A percentile compares a stretch with the other conserved stretches of the same genome.
Evolutionary conservation across 2,113 vertebrate genomes (phyloP).

Genomic region (Turnix velox): DNA sequence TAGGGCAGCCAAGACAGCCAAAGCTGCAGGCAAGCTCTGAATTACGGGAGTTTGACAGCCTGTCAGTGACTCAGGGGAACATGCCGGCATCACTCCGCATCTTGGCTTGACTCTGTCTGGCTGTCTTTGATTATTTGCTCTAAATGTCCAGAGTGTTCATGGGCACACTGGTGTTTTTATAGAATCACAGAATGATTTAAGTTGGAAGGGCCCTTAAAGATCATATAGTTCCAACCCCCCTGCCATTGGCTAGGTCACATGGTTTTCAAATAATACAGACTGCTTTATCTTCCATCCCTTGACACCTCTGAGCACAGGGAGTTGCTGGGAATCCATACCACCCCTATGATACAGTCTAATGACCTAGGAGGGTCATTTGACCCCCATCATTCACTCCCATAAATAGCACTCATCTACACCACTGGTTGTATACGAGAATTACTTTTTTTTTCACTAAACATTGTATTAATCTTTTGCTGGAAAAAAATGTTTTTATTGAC

Average conservation of each 20-base stretch:
- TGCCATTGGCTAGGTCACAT: not conserved
- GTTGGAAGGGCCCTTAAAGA: not conserved
- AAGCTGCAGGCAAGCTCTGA: not conserved
- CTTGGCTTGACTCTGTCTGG: not conserved
- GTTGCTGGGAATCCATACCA: not conserved
- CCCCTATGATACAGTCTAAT: not conserved
- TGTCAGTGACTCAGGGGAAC: not conserved
- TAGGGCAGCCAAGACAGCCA: not conserved
- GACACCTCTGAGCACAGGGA: not conserved
- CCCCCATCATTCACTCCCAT: not conserved
- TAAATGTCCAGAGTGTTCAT: not conserved
- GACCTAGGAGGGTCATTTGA: not conserved
- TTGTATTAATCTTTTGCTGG: not conserved
- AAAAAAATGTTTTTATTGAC: not conserved
- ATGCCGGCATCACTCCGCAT: not conserved
- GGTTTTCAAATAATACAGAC: not conserved
- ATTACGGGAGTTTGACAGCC: not conserved
- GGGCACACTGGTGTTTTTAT: accelerated
- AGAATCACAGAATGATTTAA: not conserved
- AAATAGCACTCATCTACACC: not conserved
- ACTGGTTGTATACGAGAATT: not conserved
- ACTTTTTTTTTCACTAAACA: not conserved
- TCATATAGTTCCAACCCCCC: not conserved
- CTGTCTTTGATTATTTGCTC: not conserved
- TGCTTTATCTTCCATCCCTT: not conserved